These are phyloP conservation scores for Chamaea fasciata DNA, from an alignment of 2,113 vertebrate species.

Conservation along the genomic window DNA sequence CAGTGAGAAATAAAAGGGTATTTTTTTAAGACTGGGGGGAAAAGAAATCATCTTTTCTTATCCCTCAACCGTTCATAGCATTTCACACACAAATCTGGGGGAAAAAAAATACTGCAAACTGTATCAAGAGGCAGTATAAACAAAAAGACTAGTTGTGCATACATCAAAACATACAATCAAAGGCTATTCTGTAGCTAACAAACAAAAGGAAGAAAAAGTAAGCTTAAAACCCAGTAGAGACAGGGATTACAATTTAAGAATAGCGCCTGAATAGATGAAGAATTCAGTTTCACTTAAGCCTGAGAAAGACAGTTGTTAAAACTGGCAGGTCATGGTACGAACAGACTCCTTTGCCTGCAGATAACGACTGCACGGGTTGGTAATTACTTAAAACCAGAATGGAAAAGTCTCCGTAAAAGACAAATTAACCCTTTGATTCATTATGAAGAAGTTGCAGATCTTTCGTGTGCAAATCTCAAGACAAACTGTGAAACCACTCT, in stretches of 20 bases:
- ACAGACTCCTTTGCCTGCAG: constrained; percentile 20
- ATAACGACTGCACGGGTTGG: constrained; percentile 27
- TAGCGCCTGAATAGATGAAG: background rate
- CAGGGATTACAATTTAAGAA: constrained; percentile 42
- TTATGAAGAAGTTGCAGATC: background rate
- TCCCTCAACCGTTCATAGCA: background rate
- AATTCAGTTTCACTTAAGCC: constrained; percentile 47
- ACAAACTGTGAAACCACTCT: background rate
- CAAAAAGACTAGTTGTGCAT: constrained; percentile 2
- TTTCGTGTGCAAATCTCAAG: background rate
- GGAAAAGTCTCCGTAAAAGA: constrained; percentile 36
- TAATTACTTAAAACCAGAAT: constrained; percentile 54
- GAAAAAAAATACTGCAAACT: background rate
- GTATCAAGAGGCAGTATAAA: background rate
- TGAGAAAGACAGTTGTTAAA: background rate
- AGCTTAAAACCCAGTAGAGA: constrained; percentile 20
- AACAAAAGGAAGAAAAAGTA: constrained; percentile 35
- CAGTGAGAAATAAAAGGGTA: background rate
- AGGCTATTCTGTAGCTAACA: constrained; percentile 9
- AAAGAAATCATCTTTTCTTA: background rate
- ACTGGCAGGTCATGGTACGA: constrained; percentile 10
- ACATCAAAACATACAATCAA: background rate
- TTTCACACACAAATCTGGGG: background rate
- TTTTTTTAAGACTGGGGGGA: background rate
- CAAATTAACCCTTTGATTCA: constrained; percentile 50